Evolutionary conservation across 2,888 invertebrate species (phyloP), one percentile per base, ranked within the genome.

Genomic region (Mythimna lalbum): DNA sequence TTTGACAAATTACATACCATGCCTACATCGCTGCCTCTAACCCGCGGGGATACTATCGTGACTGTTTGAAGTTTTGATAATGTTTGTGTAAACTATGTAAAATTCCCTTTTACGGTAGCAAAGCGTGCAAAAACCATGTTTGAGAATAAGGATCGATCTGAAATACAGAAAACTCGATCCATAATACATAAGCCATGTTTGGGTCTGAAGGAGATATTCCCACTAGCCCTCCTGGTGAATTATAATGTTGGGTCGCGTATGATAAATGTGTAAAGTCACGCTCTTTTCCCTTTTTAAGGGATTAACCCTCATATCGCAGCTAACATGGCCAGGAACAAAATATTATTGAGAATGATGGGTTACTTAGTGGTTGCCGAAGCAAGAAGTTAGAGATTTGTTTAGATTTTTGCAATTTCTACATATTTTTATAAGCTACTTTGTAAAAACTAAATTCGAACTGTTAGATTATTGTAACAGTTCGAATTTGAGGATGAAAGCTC

Each of bases 221-320:
- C 60, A 52, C 60, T 56, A 50, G 65, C 55, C 49, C n/a, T 53
- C 31, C 21, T 33, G 63, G 47, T 80, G 47, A 63, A 67, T 63
- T 80, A 67, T 56, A 64, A 76, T 59, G 27, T 36, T 59, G 31
- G 64, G 27, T 31, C 49, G 50, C 23, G 64, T n/a, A 62, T 65
- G 77, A 76, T 69, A 65, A 81, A 78, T 76, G 69, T 57, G 57
- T 14, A n/a, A 53, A 69, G 64, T 81, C 81, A 81, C 53, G 62
- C 33, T 76, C 27, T 53, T 63, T 62, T 55, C 19, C 63, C 47
- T 56, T 76, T 80, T 63, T 47, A 69, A 61, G 69, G 64, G 69
- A 78, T 81, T 69, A 81, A 43, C 63, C 47, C 56, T 49, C 39
- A 75, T 63, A 75, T 21, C 52, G 17, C 19, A 10, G 27, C 36